A percentile compares a stretch with the other conserved stretches of the same genome.
Conservation (phyloP, 2,797 vertebrate genomes). For the Rhabdomys pumilio region DNA sequence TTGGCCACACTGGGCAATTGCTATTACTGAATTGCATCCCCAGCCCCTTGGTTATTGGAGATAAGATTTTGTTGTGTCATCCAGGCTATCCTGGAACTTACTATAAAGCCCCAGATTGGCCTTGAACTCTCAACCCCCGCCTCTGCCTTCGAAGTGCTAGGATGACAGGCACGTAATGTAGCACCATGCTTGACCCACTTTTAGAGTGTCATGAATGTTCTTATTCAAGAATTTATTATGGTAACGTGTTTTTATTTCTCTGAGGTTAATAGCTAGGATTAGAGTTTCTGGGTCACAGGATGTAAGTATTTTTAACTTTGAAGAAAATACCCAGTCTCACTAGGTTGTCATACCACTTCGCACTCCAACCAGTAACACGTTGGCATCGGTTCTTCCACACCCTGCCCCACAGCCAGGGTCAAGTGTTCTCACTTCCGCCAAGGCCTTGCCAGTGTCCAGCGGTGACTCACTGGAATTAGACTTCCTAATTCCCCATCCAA, state of each 20-base stretch:
- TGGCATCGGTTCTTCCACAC: background rate
- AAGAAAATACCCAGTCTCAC: constrained; percentile 10
- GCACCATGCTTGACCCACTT: background rate
- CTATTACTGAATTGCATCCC: background rate
- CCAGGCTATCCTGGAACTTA: background rate
- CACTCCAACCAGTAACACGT: background rate
- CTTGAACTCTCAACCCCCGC: background rate
- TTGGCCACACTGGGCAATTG: background rate
- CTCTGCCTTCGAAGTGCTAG: background rate
- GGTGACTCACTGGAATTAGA: background rate
- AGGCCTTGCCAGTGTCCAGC: background rate
- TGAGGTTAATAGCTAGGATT: background rate
- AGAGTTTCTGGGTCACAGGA: background rate
- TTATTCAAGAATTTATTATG: constrained; percentile 3
- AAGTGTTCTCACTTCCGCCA: background rate
- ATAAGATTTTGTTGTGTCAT: background rate
- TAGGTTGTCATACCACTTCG: background rate
- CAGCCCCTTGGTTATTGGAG: background rate
- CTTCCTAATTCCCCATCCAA: background rate
- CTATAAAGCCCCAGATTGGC: background rate
- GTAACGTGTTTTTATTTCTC: background rate
- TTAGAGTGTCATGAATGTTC: background rate
- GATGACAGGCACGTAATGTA: background rate
- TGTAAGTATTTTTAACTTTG: constrained; percentile 8
- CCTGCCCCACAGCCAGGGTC: background rate